phyloP scores from a whole-genome alignment of 2,113 vertebrate genomes.

The Murina feae region DNA sequence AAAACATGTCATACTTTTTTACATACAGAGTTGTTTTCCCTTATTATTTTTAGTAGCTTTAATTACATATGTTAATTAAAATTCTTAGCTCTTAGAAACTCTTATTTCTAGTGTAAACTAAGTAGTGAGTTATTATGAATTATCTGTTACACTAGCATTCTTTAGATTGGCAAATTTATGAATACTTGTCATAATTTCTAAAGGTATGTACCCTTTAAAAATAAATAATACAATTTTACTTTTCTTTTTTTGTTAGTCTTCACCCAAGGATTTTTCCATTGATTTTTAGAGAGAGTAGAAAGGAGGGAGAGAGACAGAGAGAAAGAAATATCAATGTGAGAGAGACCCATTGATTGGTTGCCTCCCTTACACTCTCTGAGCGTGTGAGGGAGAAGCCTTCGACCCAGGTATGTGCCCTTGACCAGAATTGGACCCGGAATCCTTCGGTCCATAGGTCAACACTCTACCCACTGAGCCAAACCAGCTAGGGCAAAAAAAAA shows the following conservation, averaged over 20 bases:
- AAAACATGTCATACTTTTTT: not conserved
- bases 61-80: not conserved
- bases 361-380: too few species aligned
- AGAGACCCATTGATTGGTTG: too few species aligned
- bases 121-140: not conserved
- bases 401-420: too few species aligned
- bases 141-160: not conserved
- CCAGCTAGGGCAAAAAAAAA: not conserved
- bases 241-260: not conserved
- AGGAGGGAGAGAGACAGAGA: too few species aligned
- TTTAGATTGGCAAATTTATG: not conserved
- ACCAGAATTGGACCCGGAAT: too few species aligned
- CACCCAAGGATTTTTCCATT: too few species aligned
- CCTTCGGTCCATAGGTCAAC: too few species aligned
- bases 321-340: too few species aligned
- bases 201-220: not conserved
- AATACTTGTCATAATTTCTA: not conserved
- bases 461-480: too few species aligned
- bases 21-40: not conserved
- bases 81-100: not conserved
- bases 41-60: not conserved
- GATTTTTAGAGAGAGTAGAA: too few species aligned
- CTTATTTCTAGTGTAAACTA: not conserved
- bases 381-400: too few species aligned
- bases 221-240: not conserved